Evolutionary conservation across 2,888 invertebrate genomes (phyloP), one percentile per base, ranked within the genome.

Genomic region (Sarcophaga carnaria): DNA sequence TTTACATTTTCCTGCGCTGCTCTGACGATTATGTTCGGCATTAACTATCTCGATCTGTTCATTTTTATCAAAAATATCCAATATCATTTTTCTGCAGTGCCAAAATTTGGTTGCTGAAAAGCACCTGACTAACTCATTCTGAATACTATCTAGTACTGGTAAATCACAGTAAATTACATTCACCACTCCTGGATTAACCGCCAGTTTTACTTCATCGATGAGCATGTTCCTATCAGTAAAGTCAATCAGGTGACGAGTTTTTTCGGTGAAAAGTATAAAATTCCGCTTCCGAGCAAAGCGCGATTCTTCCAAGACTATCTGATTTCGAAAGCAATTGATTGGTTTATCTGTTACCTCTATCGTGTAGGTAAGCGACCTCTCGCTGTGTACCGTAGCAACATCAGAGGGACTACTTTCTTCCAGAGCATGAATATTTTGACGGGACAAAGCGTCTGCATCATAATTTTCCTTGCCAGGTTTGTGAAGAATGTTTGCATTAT

Each of bases 301-400:
- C 25, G 25, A 25, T 25, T 25, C 25, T 59, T 89, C 86, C 10
- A 89, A 64, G 27, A 89, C 22, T 14, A 89, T 88, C 63, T 89
- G 88, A n/a, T 89, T 89, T 74, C 78, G 70, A 37, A 88, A 90
- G 47, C 88, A 88, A 66, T 89, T 89, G 12, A 88, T 25, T 3
- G 89, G 89, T 12, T 88, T 90, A 2, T 88, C 85, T 17, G 82
- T 87, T n/a, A 84, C 45, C 49, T 85, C 84, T 47, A 88, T 88
- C 11, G 85, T 88, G 62, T 88, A 88, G 2, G 88, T 88, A 25
- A 11, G 88, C 69, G 14, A 88, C 87, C 20, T 63, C 60, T 88
- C 85, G 62, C 83, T 88, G 22, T 87, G 82, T 27, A 74, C 60
- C 2, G 80, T 84, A n/a, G 66, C 69, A 22, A 66, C 49, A 49